Conservation (phyloP, 2,797 vertebrate species). For the Botia almorhae region DNA sequence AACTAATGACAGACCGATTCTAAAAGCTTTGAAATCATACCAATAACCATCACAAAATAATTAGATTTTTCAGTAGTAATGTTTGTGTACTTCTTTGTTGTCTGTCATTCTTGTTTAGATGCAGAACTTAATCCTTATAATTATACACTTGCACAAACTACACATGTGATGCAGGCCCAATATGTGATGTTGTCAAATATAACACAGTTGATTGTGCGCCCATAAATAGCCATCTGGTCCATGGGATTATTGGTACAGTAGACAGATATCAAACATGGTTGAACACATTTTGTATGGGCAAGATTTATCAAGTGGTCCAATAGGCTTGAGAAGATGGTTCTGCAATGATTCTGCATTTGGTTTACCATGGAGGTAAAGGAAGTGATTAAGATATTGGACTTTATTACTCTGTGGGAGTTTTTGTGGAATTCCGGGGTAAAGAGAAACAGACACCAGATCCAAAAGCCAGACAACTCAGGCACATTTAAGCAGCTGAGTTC, state of each 20-base stretch:
- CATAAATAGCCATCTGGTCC: background rate
- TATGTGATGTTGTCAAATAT: background rate
- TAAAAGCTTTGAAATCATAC: too few species aligned
- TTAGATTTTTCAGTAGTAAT: too few species aligned
- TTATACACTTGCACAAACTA: background rate
- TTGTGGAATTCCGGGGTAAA: background rate
- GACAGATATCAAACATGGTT: background rate
- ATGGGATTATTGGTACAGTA: background rate
- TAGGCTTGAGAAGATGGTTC: background rate
- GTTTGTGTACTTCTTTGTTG: background rate
- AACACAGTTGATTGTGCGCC: background rate
- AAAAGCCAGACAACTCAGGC: constrained; percentile 9
- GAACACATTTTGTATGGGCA: background rate
- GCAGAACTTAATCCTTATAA: background rate
- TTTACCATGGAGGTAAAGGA: background rate
- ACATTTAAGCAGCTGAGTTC: background rate
- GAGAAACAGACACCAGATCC: background rate
- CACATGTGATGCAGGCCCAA: background rate
- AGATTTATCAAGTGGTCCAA: background rate
- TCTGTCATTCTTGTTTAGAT: background rate
- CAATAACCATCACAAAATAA: too few species aligned
- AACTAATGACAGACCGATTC: too few species aligned
- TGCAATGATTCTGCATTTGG: background rate
- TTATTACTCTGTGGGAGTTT: background rate
- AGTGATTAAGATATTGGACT: background rate